Conservation (phyloP, 2,113 vertebrate species). For the Lepisosteus oculatus region DNA sequence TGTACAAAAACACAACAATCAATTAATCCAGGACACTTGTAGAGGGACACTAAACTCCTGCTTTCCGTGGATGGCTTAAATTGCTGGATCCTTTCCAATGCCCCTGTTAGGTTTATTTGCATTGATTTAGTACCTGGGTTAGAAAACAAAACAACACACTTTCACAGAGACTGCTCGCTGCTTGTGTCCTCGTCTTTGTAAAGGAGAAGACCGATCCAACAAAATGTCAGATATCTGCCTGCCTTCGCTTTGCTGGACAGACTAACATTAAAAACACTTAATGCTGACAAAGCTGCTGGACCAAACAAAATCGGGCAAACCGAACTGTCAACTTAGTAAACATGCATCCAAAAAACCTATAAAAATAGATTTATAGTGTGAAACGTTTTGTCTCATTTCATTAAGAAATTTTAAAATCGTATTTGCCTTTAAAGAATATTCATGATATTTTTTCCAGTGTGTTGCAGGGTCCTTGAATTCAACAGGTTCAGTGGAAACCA, state of each 20-base stretch:
- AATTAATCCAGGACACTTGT: constrained; percentile 31
- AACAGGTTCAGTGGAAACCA: constrained; percentile 83
- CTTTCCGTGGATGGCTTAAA: constrained; percentile 26
- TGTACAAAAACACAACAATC: constrained; percentile 46
- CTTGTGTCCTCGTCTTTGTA: constrained; percentile 56
- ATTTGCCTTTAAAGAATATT: constrained; percentile 66
- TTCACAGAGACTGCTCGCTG: constrained; percentile 60
- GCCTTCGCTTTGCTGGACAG: constrained; percentile 48
- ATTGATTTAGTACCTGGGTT: constrained; percentile 48
- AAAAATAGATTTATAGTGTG: constrained; percentile 82
- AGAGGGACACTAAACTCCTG: constrained; percentile 32
- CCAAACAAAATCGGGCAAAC: constrained; percentile 53
- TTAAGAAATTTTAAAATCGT: constrained; percentile 72
- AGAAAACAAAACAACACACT: constrained; percentile 55
- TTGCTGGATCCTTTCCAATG: constrained; percentile 34
- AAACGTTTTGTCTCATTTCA: constrained; percentile 72
- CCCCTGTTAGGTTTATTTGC: constrained; percentile 8
- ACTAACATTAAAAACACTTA: constrained; percentile 44
- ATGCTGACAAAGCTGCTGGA: constrained; percentile 51
- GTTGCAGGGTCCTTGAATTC: constrained; percentile 57
- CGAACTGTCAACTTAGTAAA: constrained; percentile 64
- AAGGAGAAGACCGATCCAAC: constrained; percentile 36
- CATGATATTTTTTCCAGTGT: constrained; percentile 51
- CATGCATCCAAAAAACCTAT: constrained; percentile 79
- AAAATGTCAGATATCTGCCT: constrained; percentile 26